These are phyloP conservation scores for Chelonus formosanus DNA, from an alignment of 2,888 invertebrate species.

Conservation along the genomic window DNA sequence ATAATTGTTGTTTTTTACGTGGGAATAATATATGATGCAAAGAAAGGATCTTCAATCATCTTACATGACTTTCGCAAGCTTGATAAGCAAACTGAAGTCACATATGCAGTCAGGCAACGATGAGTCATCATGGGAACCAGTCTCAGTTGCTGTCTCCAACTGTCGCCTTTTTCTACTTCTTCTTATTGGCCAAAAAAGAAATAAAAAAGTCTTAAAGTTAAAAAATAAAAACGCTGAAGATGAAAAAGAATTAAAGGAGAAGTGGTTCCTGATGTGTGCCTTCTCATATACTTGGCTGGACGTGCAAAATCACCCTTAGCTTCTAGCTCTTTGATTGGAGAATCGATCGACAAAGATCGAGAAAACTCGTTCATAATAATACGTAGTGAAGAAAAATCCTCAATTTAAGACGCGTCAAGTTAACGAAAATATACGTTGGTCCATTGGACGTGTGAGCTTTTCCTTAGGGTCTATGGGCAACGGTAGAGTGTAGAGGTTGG, in stretches of 20 bases:
- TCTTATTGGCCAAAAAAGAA: not conserved
- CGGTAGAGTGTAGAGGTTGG: slow-evolving; percentile 16
- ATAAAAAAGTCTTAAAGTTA: not conserved
- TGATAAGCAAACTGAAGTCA: slow-evolving; percentile 9
- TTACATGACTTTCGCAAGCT: not conserved
- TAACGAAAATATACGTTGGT: slow-evolving; percentile 63
- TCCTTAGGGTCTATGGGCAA: slow-evolving; percentile 26
- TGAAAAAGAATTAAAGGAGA: too few species aligned
- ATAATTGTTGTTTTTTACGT: too few species aligned
- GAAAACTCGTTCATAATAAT: slow-evolving; percentile 1
- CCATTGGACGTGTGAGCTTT: slow-evolving; percentile 45
- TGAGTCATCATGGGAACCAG: slow-evolving; percentile 43
- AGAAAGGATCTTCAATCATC: too few species aligned
- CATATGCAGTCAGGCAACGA: slow-evolving; percentile 27
- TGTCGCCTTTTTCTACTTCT: not conserved
- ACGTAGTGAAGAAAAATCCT: slow-evolving; percentile 53
- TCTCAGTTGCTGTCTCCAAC: slow-evolving; percentile 32
- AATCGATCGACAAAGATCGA: slow-evolving; percentile 9
- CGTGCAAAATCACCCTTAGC: slow-evolving; percentile 1
- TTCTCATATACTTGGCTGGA: slow-evolving; percentile 2
- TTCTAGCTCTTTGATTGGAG: not conserved
- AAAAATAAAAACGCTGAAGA: too few species aligned
- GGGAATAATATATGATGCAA: too few species aligned
- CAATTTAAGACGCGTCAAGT: slow-evolving; percentile 61
- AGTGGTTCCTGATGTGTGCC: not conserved